Evolutionary conservation across 2,888 invertebrate genomes (phyloP), one percentile per base, ranked within the genome.

Genomic region (Temnothorax unifasciatus): DNA sequence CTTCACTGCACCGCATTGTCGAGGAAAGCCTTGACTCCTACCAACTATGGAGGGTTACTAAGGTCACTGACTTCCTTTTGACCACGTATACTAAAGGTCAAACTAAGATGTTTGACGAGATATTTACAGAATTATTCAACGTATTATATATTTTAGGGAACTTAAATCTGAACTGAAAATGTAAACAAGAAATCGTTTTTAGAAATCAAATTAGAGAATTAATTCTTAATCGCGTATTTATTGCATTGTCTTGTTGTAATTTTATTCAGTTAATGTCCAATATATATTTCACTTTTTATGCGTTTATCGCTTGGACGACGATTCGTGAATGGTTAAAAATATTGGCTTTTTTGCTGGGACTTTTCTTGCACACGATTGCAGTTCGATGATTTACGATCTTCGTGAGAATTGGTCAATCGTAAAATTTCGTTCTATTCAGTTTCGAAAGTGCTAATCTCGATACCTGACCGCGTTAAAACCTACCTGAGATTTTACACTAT

Each of bases 11-110:
- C 15, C 68, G 41, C 25, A 25, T 52, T 25, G 21, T 29, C 29
- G 41, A 57, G 54, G 29, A 57, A 68, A 69, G 18, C 25, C 25
- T 68, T 41, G 54, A 41, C 15, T 77, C 25, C 41, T 77, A 41
- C 9, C 50, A 6, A 41, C 4, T 66, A 25, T 3, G 38, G 8
- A n/a, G 13, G 4, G 29, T 34, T 6, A 38, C 38, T 41, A 64
- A 64, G 38, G 41, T 63, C 63, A 63, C 63, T 41, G 63, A 21
- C 63, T 64, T 64, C 21, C 13, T 41, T n/a, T 38, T 41, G 11
- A 63, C 18, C 38, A 34, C 34, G 34, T 34, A 63, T 57, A 25
- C 1, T 63, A 64, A 41, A 64, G 41, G 21, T 64, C 18, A 68
- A 47, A 29, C n/a, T 52, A 52, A 13, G 8, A 52, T 15, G 8